A percentile compares a stretch with the other conserved stretches of the same genome.
Evolutionary conservation across 2,888 invertebrate genomes (phyloP).

Genomic region (Drosophila antonietae): DNA sequence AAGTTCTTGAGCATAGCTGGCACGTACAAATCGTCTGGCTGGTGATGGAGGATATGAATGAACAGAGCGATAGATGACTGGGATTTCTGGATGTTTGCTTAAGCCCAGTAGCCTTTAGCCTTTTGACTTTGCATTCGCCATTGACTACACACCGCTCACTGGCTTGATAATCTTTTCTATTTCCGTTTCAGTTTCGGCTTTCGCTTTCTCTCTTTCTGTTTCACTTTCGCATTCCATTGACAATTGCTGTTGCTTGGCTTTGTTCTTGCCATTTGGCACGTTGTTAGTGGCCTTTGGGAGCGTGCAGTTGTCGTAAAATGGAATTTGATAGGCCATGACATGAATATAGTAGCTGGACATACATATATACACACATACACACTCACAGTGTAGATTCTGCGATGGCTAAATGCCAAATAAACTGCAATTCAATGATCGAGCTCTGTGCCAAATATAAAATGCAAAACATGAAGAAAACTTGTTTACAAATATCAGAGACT

Average conservation of each 20-base stretch:
- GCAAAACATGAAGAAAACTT: not conserved
- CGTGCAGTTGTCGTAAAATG: slow-evolving; percentile 48
- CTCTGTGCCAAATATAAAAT: not conserved
- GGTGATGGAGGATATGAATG: slow-evolving; percentile 11
- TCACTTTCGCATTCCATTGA: slow-evolving; percentile 8
- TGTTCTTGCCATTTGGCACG: slow-evolving; percentile 57
- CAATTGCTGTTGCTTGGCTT: slow-evolving; percentile 23
- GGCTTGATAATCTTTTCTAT: slow-evolving; percentile 27
- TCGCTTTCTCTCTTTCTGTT: slow-evolving; percentile 12
- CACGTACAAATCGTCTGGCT: slow-evolving; percentile 23
- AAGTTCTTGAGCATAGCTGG: slow-evolving; percentile 23
- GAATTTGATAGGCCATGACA: slow-evolving; percentile 59
- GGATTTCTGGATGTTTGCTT: slow-evolving; percentile 25
- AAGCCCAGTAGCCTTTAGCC: slow-evolving; percentile 46
- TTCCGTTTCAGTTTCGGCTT: slow-evolving; percentile 3
- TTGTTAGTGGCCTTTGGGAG: slow-evolving; percentile 52
- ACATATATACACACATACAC: slow-evolving; percentile 5
- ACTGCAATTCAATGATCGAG: slow-evolving; percentile 67
- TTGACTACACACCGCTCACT: slow-evolving; percentile 14
- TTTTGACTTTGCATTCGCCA: slow-evolving; percentile 38
- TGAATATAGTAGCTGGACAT: slow-evolving; percentile 17
- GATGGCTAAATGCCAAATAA: slow-evolving; percentile 50
- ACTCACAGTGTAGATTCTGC: slow-evolving; percentile 1
- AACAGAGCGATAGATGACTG: not conserved
- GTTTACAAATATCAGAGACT: not conserved